These are phyloP conservation scores for Aix galericulata DNA, from an alignment of 2,113 vertebrate species.

Conservation along the genomic window DNA sequence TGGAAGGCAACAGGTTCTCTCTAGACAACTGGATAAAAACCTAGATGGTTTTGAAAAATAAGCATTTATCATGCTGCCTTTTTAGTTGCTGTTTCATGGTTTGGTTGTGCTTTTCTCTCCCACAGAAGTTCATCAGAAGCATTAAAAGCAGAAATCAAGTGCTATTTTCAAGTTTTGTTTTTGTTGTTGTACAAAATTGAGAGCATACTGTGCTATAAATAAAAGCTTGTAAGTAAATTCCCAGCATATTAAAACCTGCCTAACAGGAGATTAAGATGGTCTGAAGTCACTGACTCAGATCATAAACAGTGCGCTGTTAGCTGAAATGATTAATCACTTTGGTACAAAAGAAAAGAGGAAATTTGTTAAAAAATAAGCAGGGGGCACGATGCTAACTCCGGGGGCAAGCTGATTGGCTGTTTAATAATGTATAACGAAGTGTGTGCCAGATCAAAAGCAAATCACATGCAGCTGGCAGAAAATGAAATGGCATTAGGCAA, in stretches of 20 bases:
- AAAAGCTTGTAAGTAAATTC: conserved; percentile 66
- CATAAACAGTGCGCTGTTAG: conserved; percentile 52
- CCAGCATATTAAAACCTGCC: conserved; percentile 48
- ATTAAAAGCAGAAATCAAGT: conserved; percentile 17
- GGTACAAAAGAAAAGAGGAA: conserved; percentile 69
- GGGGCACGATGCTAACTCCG: conserved; percentile 66
- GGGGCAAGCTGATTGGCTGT: conserved; percentile 66
- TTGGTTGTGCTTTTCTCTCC: conserved; percentile 9
- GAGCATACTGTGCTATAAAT: conserved; percentile 51
- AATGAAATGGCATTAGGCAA: conserved; percentile 59
- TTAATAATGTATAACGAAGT: conserved; percentile 76
- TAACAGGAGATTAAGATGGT: conserved; percentile 55
- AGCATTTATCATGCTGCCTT: conserved; percentile 28
- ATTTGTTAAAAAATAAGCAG: conserved; percentile 76
- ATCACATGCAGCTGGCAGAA: conserved; percentile 57
- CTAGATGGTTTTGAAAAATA: not conserved
- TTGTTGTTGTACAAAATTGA: conserved; percentile 38
- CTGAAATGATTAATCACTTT: conserved; percentile 77
- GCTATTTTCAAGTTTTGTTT: conserved; percentile 39
- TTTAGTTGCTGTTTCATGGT: conserved; percentile 29
- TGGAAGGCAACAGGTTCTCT: conserved; percentile 33
- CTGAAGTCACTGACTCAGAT: conserved; percentile 69
- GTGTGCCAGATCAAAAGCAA: conserved; percentile 72
- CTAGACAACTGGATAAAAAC: conserved; percentile 8
- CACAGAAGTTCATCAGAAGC: conserved; percentile 13